phyloP scores from a whole-genome alignment of 2,888 invertebrate species.

The Drosophila lacicola region DNA sequence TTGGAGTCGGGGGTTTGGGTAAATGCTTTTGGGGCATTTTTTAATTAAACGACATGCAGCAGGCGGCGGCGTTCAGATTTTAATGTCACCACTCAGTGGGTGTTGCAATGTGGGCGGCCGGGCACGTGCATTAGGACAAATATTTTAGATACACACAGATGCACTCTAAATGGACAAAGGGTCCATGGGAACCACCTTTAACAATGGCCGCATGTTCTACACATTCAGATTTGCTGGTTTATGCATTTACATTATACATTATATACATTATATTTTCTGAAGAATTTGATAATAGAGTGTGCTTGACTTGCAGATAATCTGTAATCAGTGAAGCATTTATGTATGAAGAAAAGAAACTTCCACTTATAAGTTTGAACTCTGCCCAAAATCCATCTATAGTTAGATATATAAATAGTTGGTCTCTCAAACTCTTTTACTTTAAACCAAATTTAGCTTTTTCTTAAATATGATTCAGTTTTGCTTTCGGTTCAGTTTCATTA shows the following conservation, averaged over 20 bases:
- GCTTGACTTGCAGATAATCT: no score
- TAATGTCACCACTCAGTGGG: constrained; percentile 69
- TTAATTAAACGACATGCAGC: constrained; percentile 77
- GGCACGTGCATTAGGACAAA: constrained; percentile 77
- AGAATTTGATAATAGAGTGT: no score
- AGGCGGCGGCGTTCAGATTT: constrained; percentile 51
- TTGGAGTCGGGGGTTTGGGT: constrained; percentile 50
- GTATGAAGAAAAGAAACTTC: neutral
- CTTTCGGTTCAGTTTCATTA: no score
- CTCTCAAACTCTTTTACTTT: no score
- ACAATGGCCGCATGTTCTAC: neutral
- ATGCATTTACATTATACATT: neutral
- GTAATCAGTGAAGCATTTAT: neutral
- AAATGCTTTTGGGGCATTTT: constrained; percentile 82
- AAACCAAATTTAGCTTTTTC: no score
- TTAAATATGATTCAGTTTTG: no score
- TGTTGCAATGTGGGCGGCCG: constrained; percentile 56
- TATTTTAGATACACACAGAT: constrained; percentile 68
- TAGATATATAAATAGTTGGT: no score
- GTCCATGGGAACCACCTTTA: constrained; percentile 32
- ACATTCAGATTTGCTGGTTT: neutral
- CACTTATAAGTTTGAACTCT: neutral
- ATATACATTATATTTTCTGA: no score
- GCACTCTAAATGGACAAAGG: constrained; percentile 33
- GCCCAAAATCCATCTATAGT: no score